phyloP scores from a whole-genome alignment of 2,113 vertebrate genomes.

The Amblyornis subalaris region DNA sequence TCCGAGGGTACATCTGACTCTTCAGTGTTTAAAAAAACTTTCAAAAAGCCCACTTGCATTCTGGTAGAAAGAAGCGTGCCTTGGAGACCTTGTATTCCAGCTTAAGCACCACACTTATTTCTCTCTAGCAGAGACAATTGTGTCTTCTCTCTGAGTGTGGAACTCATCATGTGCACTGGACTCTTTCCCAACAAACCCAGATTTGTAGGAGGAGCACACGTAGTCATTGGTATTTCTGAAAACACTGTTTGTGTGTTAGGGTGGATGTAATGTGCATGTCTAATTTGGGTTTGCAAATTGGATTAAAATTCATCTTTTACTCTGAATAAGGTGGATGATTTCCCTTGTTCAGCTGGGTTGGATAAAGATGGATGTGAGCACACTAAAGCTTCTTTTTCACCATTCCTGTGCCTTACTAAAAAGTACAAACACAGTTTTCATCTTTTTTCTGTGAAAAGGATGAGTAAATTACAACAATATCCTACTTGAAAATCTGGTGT shows the following conservation, averaged over 20 bases:
- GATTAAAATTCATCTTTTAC: neutral
- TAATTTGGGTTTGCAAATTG: neutral
- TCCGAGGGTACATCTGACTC: neutral
- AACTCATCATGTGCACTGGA: rapidly evolving
- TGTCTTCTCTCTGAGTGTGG: neutral
- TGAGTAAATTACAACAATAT: neutral
- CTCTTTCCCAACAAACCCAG: neutral
- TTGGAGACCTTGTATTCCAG: neutral
- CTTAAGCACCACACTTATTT: neutral
- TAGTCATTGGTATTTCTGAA: neutral
- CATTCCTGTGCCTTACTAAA: neutral
- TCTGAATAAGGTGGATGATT: neutral
- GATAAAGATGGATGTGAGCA: neutral
- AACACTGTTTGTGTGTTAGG: neutral
- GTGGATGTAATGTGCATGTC: neutral
- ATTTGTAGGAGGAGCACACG: neutral
- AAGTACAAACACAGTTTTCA: neutral
- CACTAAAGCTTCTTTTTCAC: neutral
- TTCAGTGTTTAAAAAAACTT: neutral
- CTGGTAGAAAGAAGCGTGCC: neutral
- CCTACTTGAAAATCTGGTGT: neutral
- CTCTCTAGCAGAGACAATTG: neutral
- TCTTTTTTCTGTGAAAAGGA: neutral
- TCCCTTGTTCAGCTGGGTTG: neutral
- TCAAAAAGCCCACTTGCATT: neutral